Conservation (phyloP, 2,888 invertebrate genomes). For the Hypsopygia costalis region DNA sequence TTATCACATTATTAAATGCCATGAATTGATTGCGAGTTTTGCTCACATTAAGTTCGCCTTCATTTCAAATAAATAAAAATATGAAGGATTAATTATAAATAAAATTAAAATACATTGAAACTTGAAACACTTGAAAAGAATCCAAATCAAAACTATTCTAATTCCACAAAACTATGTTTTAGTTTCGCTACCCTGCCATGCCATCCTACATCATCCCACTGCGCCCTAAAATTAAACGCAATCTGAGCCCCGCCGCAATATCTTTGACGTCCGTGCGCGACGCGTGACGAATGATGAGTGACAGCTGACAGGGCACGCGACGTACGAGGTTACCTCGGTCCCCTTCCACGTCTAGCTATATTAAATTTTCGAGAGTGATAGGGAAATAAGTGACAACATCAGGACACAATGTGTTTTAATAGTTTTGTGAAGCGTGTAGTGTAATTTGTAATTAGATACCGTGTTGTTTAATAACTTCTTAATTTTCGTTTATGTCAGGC, state of each 20-base stretch:
- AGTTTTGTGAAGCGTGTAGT: too few relatives aligned
- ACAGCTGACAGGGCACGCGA: conserved; percentile 43
- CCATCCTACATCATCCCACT: conserved; percentile 31
- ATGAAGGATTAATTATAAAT: too few relatives aligned
- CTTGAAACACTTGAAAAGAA: too few relatives aligned
- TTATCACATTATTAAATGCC: too few relatives aligned
- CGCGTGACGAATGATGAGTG: conserved; percentile 72
- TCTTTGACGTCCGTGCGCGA: conserved; percentile 45
- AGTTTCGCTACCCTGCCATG: background rate
- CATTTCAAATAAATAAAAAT: background rate
- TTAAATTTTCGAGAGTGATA: conserved; percentile 42
- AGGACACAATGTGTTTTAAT: background rate
- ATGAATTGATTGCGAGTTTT: too few relatives aligned
- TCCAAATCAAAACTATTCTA: background rate
- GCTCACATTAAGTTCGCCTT: too few relatives aligned
- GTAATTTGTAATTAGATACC: too few relatives aligned
- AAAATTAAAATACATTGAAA: too few relatives aligned
- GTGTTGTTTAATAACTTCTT: too few relatives aligned
- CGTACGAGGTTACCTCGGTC: conserved; percentile 40
- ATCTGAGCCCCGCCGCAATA: conserved; percentile 43
- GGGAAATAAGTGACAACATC: conserved; percentile 10
- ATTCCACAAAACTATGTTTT: conserved; percentile 3
- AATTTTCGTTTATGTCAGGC: too few relatives aligned
- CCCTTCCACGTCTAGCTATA: conserved; percentile 30
- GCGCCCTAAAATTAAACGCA: conserved; percentile 49